These are phyloP conservation scores for Chauna torquata DNA, from an alignment of 2,113 vertebrate genomes.

Conservation along the genomic window DNA sequence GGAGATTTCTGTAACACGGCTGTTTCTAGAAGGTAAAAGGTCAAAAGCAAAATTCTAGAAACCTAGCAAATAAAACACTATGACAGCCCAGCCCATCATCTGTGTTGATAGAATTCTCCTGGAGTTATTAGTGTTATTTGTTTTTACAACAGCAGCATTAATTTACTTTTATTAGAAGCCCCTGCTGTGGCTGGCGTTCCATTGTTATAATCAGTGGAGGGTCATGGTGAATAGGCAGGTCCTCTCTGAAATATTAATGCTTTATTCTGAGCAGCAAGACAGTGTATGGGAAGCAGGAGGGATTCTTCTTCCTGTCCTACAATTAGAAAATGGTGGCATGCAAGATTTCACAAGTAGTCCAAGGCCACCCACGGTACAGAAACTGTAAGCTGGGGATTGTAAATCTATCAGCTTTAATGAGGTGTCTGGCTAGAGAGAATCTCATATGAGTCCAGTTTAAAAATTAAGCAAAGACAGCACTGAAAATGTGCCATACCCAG, in stretches of 20 bases:
- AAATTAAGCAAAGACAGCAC: constrained; percentile 19
- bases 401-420: constrained; percentile 55
- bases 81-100: neutral
- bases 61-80: neutral
- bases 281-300: neutral
- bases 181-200: neutral
- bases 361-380: constrained; percentile 51
- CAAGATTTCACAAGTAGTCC: constrained; percentile 29
- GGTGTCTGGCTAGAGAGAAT: constrained; percentile 10
- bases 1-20: constrained; percentile 34
- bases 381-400: constrained; percentile 26
- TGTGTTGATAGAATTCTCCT: constrained; percentile 7
- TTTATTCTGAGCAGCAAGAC: neutral
- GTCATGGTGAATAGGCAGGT: neutral
- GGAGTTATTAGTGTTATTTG: constrained; percentile 16
- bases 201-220: constrained; percentile 12
- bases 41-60: constrained; percentile 1
- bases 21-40: constrained; percentile 35
- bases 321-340: constrained; percentile 2
- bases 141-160: constrained; percentile 8
- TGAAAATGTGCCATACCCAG: neutral
- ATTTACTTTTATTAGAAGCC: constrained; percentile 35
- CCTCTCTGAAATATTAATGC: constrained; percentile 5
- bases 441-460: neutral
- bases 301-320: neutral